These are phyloP conservation scores for Octomys mimax DNA, from an alignment of 2,797 vertebrate genomes.

Conservation along the genomic window DNA sequence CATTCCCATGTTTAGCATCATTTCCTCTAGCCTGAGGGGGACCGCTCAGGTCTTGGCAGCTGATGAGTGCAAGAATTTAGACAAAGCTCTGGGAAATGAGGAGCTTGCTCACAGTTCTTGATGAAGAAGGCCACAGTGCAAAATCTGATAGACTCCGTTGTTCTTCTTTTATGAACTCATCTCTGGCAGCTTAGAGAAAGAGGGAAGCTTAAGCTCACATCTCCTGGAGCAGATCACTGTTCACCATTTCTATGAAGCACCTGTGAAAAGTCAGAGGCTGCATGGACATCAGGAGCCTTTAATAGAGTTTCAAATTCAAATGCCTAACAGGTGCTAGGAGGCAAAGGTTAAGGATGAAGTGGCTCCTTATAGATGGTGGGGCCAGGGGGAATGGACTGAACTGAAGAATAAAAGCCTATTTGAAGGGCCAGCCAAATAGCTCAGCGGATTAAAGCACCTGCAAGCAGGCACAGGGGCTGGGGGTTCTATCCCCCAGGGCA, in stretches of 20 bases:
- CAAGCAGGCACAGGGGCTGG: no score
- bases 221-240: background rate
- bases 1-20: constrained; percentile 60
- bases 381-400: background rate
- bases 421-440: background rate
- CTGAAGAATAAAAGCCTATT: background rate
- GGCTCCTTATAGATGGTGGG: background rate
- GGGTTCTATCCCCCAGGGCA: no score
- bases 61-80: constrained; percentile 63
- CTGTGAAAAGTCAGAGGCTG: background rate
- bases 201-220: background rate
- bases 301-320: background rate
- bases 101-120: constrained; percentile 60
- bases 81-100: constrained; percentile 75
- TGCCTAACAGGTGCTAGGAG: background rate
- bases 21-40: constrained; percentile 46
- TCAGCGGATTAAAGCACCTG: no score
- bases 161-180: constrained; percentile 50
- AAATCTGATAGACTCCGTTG: constrained; percentile 20
- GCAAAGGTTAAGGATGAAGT: background rate
- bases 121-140: background rate
- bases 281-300: constrained; percentile 40
- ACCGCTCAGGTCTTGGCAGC: constrained; percentile 67
- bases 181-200: constrained; percentile 43
- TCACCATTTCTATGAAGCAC: background rate